Base-by-base conservation (phyloP, 2,113 vertebrate species). In the Chaetura pelagica region DNA sequence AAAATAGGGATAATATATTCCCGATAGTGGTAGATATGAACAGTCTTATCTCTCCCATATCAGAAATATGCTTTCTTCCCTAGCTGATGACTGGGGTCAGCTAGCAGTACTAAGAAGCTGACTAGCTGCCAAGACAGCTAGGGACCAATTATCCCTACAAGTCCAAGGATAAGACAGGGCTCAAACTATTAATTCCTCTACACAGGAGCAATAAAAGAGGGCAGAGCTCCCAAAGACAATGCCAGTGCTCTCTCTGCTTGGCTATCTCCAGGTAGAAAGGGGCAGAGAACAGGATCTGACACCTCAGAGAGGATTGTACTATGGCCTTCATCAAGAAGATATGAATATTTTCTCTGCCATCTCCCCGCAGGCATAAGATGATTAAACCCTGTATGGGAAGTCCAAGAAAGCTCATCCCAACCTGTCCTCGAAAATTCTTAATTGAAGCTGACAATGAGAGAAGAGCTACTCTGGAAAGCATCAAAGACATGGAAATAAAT, bases 381-480 rank as follows among this genome's bases (percentile, higher is more conserved):
- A 44, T 49, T 34, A 52, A 57, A 19, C 19, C 4, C 10, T 8
- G 3, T 4, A 18, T 5, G 18, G 10, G 58, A 73, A 63, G 6
- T 22, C 27, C 24, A 35, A 49, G 35, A 86, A 68, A 79, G 6
- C 9, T 54, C 35, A 19, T 2, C 5, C 6, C 18, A 62, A 42
- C 11, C 20, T 80, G 19, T 67, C 66, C 57, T 49, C 77, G 59
- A 27, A 93, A 87, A 88, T 81, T 48, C 42, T 76, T 84, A 87
- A 82, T 0, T 75, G 57, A 87, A 91, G 66, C 10, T 54, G 72
- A 96, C 74, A 89, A 19, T 66, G 76, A 68, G 73, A 69, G 87
- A 95, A 92, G 22, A 87, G 23, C 42, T 89, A 42, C 42, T 84
- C 75, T 96, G 90, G 88, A 83, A 96, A 90, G 23, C 22, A 71